These are phyloP conservation scores for Parnassius apollo DNA, from an alignment of 2,888 invertebrate species.

Conservation along the genomic window DNA sequence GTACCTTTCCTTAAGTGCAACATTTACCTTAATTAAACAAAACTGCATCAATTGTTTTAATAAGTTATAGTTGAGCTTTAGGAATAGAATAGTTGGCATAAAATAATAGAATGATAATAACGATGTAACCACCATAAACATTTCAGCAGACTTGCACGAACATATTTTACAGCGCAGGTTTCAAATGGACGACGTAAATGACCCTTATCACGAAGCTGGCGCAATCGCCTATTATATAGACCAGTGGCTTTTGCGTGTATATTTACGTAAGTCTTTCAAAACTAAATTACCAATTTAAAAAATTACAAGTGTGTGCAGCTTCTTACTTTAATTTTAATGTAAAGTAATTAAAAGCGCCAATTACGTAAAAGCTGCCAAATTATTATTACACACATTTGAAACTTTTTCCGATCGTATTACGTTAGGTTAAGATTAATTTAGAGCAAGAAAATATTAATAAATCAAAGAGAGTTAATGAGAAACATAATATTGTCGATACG, in stretches of 20 bases:
- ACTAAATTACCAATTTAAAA: constrained; percentile 5
- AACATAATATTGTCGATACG: no score
- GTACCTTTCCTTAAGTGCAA: no score
- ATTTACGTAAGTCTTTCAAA: constrained; percentile 11
- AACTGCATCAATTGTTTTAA: no score
- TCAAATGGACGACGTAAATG: constrained; percentile 25
- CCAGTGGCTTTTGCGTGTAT: constrained; percentile 13
- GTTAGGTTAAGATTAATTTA: no score
- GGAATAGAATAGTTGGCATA: background rate
- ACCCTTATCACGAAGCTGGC: constrained; percentile 22
- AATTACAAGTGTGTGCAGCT: background rate
- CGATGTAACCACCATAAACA: constrained; percentile 8
- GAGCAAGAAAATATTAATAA: no score
- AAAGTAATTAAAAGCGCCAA: no score
- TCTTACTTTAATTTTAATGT: no score
- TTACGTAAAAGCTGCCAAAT: no score
- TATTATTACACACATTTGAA: no score
- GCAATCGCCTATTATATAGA: constrained; percentile 24
- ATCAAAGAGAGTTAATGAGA: no score
- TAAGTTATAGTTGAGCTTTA: background rate
- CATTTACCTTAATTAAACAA: no score
- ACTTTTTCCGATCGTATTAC: no score
- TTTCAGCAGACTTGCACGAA: constrained; percentile 17
- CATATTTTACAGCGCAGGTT: constrained; percentile 23
- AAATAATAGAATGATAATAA: constrained; percentile 8